phyloP scores from a whole-genome alignment of 1,140 invertebrate genomes.

The Contarinia nasturtii region DNA sequence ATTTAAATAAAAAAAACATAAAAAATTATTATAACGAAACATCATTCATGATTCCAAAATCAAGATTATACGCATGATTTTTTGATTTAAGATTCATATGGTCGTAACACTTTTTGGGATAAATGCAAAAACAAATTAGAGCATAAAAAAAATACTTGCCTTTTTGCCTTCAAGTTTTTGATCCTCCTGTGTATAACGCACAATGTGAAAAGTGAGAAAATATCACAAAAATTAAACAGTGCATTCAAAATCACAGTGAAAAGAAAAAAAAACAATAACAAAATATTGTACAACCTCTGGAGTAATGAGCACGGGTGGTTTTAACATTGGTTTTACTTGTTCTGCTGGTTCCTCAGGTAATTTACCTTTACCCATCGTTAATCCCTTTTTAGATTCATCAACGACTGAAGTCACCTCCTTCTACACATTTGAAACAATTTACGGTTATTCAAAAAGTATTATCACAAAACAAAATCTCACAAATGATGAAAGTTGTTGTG shows the following conservation, averaged over 20 bases:
- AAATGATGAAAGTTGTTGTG: neutral
- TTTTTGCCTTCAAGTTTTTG: neutral
- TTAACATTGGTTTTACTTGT: constrained; percentile 12
- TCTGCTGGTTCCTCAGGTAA: constrained; percentile 12
- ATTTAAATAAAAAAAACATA: too few relatives aligned
- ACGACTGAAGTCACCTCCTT: constrained; percentile 7
- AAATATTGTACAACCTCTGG: neutral
- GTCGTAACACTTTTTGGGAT: too few relatives aligned
- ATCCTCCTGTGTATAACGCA: neutral
- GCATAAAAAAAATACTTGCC: too few relatives aligned
- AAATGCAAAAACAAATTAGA: too few relatives aligned
- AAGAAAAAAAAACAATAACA: neutral
- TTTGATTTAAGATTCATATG: too few relatives aligned
- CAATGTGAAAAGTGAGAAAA: too few relatives aligned
- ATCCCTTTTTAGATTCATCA: constrained; percentile 9
- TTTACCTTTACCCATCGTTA: constrained; percentile 20
- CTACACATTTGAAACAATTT: neutral
- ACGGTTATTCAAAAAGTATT: neutral
- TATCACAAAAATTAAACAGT: too few relatives aligned
- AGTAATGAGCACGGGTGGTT: constrained; percentile 7
- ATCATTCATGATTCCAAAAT: too few relatives aligned
- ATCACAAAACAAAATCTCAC: neutral
- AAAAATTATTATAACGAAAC: too few relatives aligned
- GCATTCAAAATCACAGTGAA: neutral
- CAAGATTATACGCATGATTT: too few relatives aligned